Evolutionary conservation across 2,888 invertebrate genomes (phyloP), one percentile per base, ranked within the genome.

Genomic region (Alitta virens): DNA sequence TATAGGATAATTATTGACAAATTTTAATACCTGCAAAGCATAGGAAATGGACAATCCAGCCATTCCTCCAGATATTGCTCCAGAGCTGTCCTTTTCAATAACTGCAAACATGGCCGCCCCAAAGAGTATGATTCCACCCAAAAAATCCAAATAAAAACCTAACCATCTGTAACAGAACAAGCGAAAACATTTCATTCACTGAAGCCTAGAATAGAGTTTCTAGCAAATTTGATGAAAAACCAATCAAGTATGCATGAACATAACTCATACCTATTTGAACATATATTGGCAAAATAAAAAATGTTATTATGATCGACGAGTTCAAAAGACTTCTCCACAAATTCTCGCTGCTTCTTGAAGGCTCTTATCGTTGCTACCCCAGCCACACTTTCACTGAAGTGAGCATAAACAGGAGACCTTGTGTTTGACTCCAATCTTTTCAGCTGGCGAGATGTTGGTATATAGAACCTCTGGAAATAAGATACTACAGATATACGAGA

Each of bases 231-330:
- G n/a, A n/a, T n/a, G n/a, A n/a, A n/a, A n/a, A n/a, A n/a, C n/a
- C n/a, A n/a, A n/a, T n/a, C n/a, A n/a, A n/a, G n/a, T n/a, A n/a
- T n/a, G n/a, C n/a, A 33, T 33, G 5, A 33, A 14, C 21, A 21
- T 3, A 42, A 7, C 7, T 56, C 66, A 33, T 33, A 33, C 33
- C 33, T 33, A 33, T 33, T 12, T 5, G 33, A 33, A 12, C 7
- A 33, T 7, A 33, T 33, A 12, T 12, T 33, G 7, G 33, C 68
- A 64, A 76, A 78, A 63, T 75, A 75, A 82, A 92, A 94, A 51
- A 90, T 86, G 84, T 94, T 92, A 58, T 78, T 79, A 57, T 72
- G 74, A 62, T 79, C 78, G 16, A 79, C 75, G 43, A 71, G 70
- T 18, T 66, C 56, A 21, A 68, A 64, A 3, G 75, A 75, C 54